A percentile compares a stretch with the other conserved stretches of the same genome.
These are phyloP conservation scores for Leucoraja ocellata DNA, from an alignment of 2,797 vertebrate species.

Conservation along the genomic window DNA sequence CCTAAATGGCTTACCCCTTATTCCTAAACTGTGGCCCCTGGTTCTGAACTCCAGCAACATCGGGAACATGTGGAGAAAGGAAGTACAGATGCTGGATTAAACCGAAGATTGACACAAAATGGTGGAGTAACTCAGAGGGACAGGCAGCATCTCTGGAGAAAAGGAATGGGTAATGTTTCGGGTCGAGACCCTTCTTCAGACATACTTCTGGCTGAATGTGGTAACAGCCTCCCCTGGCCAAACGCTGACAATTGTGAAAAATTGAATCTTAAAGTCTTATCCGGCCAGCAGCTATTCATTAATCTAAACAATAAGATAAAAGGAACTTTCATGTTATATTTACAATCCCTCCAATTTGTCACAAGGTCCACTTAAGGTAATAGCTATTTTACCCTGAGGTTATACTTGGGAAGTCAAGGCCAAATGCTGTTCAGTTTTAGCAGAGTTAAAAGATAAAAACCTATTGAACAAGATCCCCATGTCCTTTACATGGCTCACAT, in stretches of 20 bases:
- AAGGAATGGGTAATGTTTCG: no score
- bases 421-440: background rate
- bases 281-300: no score
- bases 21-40: no score
- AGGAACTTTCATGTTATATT: background rate
- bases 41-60: no score
- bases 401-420: background rate
- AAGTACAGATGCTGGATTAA: no score
- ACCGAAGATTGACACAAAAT: no score
- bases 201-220: background rate
- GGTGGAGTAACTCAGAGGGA: no score
- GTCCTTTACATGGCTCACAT: background rate
- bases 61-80: no score
- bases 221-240: background rate
- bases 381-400: background rate
- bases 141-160: no score
- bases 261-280: background rate
- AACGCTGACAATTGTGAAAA: background rate
- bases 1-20: no score
- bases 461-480: background rate
- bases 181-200: no score
- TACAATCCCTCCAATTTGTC: background rate
- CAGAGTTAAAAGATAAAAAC: background rate
- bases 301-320: background rate
- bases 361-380: background rate